phyloP scores from a whole-genome alignment of 2,113 vertebrate genomes.

The Tichodroma muraria region DNA sequence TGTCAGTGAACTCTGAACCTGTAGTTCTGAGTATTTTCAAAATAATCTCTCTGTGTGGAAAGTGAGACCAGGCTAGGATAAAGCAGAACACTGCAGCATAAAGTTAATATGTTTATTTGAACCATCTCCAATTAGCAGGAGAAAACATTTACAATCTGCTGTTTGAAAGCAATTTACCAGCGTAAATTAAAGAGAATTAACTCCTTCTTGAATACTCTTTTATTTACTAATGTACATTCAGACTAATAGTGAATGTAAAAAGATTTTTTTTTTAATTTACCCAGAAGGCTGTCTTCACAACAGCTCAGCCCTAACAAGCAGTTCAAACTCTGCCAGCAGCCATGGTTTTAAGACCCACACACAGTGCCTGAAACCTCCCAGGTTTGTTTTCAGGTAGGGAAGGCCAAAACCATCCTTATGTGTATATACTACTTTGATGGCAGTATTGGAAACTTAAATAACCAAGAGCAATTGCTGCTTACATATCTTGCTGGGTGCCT shows the following conservation, averaged over 20 bases:
- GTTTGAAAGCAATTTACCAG: background rate
- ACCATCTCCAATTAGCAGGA: background rate
- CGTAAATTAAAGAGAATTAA: background rate
- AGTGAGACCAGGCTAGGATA: background rate
- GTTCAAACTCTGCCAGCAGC: background rate
- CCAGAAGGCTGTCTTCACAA: background rate
- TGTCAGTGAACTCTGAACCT: background rate
- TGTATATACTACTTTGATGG: background rate
- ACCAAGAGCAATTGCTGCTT: background rate
- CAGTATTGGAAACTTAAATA: background rate
- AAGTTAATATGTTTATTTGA: background rate
- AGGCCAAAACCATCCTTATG: background rate
- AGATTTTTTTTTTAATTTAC: background rate
- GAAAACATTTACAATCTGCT: background rate
- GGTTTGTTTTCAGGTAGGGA: background rate
- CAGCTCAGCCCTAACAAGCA: background rate
- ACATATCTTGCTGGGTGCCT: background rate
- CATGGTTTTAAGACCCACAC: background rate
- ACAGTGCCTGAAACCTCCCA: background rate
- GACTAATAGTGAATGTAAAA: background rate
- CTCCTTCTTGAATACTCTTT: background rate
- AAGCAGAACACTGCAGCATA: background rate
- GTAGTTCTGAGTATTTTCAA: background rate
- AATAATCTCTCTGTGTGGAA: background rate
- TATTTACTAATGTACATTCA: background rate